Conservation (phyloP, 2,888 invertebrate genomes). For the Dioctria linearis region DNA sequence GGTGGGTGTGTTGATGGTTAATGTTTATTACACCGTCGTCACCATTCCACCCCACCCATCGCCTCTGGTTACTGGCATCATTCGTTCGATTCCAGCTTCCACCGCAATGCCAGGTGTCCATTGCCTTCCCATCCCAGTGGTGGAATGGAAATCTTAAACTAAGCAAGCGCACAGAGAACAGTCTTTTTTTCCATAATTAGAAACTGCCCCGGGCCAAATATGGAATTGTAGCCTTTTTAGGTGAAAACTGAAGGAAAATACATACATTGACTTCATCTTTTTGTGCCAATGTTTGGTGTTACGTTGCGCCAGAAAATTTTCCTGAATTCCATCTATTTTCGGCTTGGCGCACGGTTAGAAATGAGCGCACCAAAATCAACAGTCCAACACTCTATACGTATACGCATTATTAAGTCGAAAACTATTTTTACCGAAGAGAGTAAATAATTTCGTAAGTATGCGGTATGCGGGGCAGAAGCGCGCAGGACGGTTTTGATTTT, state of each 20-base stretch:
- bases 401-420: constrained; percentile 47
- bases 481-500: not conserved
- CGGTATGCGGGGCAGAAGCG: not conserved
- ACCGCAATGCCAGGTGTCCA: not conserved
- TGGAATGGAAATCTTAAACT: not conserved
- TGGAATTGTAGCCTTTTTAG: constrained; percentile 40
- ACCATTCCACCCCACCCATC: not conserved
- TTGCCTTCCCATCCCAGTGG: constrained; percentile 10
- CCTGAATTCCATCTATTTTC: constrained; percentile 39
- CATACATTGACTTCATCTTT: not conserved
- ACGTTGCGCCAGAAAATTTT: constrained; percentile 14
- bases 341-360: constrained; percentile 43
- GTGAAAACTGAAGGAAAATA: not conserved
- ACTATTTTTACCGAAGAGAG: constrained; percentile 53
- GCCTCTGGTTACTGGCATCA: too few relatives aligned
- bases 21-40: constrained; percentile 4
- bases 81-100: too few relatives aligned
- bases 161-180: not conserved
- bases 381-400: not conserved
- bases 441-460: constrained; percentile 42
- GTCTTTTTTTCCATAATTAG: constrained; percentile 44
- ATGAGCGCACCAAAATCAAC: constrained; percentile 24
- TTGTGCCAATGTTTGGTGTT: not conserved
- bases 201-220: constrained; percentile 47
- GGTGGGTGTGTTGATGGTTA: not conserved